Percentiles rank a stretch among this genome's conserved stretches.
These are phyloP conservation scores for Asobara japonica DNA, from an alignment of 1,140 invertebrate genomes.

Conservation along the genomic window DNA sequence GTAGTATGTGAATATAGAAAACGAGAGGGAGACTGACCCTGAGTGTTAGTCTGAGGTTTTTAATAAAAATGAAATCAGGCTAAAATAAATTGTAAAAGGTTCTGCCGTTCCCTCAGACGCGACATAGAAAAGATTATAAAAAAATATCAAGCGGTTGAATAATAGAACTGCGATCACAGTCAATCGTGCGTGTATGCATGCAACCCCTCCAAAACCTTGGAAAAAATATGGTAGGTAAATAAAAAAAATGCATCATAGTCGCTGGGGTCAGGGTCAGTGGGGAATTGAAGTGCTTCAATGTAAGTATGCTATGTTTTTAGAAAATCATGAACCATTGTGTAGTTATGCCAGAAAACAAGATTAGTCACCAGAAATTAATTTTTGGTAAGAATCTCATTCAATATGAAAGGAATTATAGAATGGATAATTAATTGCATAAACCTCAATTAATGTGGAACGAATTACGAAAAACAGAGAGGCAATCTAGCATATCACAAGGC, in stretches of 20 bases:
- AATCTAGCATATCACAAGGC: too few species aligned
- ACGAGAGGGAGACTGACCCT: slow-evolving; percentile 18
- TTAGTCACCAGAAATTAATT: too few species aligned
- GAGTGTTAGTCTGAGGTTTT: background rate
- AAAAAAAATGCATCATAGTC: background rate
- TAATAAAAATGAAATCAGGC: background rate
- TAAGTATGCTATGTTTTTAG: background rate
- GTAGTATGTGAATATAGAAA: slow-evolving; percentile 8
- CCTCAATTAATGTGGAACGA: too few species aligned
- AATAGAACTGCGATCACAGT: background rate
- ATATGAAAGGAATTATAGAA: too few species aligned
- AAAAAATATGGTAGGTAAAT: background rate
- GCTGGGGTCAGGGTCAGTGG: slow-evolving; percentile 24
- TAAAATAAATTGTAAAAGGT: slow-evolving; percentile 9
- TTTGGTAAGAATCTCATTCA: too few species aligned
- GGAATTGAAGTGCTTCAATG: slow-evolving; percentile 11
- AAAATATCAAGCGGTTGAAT: background rate
- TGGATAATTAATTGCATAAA: too few species aligned
- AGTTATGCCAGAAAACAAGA: background rate
- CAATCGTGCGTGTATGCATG: slow-evolving; percentile 4
- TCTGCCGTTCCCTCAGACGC: background rate
- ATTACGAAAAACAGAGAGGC: too few species aligned
- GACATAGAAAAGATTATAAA: background rate
- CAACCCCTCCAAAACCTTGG: background rate
- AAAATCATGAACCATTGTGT: background rate